Percentiles rank a stretch among this genome's conserved stretches.
phyloP scores from a whole-genome alignment of 1,140 invertebrate species.

The Bombus haemorrhoidalis region DNA sequence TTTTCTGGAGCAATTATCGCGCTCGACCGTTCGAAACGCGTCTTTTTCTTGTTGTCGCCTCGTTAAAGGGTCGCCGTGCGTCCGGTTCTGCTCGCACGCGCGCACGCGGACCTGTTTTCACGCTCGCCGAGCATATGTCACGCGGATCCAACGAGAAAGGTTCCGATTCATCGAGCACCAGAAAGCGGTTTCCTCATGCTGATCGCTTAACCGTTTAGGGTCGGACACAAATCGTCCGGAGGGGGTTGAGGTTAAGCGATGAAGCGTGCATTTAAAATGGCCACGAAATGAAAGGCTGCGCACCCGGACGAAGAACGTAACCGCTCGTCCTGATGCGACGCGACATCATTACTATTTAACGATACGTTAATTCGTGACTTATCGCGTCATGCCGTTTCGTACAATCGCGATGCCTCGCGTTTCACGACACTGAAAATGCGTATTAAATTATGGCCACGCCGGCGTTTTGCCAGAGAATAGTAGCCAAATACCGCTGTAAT shows the following conservation, averaged over 20 bases:
- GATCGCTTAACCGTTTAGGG: conserved; percentile 60
- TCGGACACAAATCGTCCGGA: conserved; percentile 43
- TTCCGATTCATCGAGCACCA: conserved; percentile 62
- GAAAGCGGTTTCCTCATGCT: conserved; percentile 43
- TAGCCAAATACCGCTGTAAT: not conserved
- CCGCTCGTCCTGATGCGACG: not conserved
- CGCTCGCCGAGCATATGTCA: conserved; percentile 64
- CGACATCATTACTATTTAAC: conserved; percentile 21
- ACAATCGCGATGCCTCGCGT: not conserved
- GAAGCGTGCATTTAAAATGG: conserved; percentile 49
- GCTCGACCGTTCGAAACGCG: conserved; percentile 13
- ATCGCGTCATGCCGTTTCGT: not conserved
- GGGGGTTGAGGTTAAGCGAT: conserved; percentile 35
- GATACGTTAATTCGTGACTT: not conserved
- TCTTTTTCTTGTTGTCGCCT: conserved; percentile 20
- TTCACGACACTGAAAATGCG: not conserved
- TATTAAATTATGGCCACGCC: conserved; percentile 8
- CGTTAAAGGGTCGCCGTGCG: conserved; percentile 13
- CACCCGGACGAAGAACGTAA: not conserved
- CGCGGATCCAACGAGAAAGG: conserved; percentile 56
- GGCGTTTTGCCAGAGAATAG: not conserved
- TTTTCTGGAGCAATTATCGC: conserved; percentile 33
- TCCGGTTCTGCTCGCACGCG: not conserved
- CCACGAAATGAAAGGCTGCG: conserved; percentile 1
- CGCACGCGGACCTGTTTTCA: conserved; percentile 48